These are phyloP conservation scores for Hypotaenidia philippensis DNA, from an alignment of 2,797 vertebrate species.

Conservation along the genomic window DNA sequence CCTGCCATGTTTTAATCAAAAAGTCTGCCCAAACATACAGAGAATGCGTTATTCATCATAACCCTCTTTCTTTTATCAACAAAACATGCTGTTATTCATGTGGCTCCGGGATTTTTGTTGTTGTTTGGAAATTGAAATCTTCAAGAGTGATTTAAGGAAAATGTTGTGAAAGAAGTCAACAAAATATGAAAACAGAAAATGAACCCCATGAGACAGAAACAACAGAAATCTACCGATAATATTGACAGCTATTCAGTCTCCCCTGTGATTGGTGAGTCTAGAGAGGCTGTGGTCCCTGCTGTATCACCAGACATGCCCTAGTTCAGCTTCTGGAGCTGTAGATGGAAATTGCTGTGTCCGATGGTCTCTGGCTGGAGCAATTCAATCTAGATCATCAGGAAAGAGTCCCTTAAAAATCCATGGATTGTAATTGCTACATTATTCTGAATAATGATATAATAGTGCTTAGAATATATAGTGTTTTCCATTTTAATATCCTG, in stretches of 20 bases:
- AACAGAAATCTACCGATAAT: background rate
- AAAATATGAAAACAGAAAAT: conserved; percentile 23
- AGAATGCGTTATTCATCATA: background rate
- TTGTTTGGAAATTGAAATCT: conserved; percentile 23
- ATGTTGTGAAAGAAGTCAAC: background rate
- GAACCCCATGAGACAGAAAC: background rate
- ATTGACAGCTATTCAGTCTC: background rate
- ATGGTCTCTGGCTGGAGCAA: background rate
- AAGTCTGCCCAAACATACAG: conserved; percentile 13
- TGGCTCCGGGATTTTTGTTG: background rate
- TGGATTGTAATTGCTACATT: background rate
- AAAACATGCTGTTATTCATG: background rate
- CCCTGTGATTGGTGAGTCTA: background rate
- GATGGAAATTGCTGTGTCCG: background rate
- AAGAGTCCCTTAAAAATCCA: background rate
- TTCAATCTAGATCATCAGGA: background rate
- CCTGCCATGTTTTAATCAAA: conserved; percentile 32
- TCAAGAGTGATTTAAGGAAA: conserved; percentile 7
- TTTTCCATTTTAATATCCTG: background rate
- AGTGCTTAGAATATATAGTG: background rate
- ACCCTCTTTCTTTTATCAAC: background rate
- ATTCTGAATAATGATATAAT: background rate
- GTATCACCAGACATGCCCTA: background rate
- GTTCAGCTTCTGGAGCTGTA: background rate
- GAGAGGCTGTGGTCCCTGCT: background rate